Conservation (phyloP, 23 tunicate species). For the Trididemnum clinides region DNA sequence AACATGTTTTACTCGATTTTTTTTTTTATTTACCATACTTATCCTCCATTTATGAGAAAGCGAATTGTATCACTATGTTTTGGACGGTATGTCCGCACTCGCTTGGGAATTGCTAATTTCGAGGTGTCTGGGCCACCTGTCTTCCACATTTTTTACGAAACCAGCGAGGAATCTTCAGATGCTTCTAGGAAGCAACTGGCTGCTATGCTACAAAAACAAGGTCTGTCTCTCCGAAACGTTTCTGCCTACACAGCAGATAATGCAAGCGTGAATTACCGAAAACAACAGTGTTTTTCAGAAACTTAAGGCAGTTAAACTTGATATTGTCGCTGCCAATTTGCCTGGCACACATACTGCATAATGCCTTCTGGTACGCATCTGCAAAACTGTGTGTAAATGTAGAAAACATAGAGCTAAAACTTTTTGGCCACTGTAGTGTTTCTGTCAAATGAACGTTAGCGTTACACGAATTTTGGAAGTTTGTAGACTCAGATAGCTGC, state of each 20-base stretch:
- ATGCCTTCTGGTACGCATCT: background rate
- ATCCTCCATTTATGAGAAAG: too few species aligned
- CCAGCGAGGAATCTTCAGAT: too few species aligned
- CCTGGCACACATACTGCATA: background rate
- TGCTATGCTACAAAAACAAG: background rate
- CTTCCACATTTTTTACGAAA: background rate
- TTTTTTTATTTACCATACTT: background rate
- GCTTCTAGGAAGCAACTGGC: too few species aligned
- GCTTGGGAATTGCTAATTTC: too few species aligned
- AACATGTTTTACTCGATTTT: background rate
- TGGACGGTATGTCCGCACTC: too few species aligned
- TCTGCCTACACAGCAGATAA: background rate
- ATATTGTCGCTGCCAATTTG: background rate
- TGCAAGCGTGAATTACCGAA: background rate
- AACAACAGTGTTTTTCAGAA: too few species aligned
- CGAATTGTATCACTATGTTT: too few species aligned
- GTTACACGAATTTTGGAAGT: too few species aligned
- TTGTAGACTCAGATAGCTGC: background rate
- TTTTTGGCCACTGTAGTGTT: too few species aligned
- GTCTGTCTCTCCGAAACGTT: background rate
- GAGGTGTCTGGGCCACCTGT: too few species aligned
- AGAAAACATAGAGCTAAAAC: background rate
- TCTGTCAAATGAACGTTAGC: too few species aligned
- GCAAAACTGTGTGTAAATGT: background rate
- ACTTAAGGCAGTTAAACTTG: background rate